A percentile compares a stretch with the other conserved stretches of the same genome.
Evolutionary conservation across 1,140 invertebrate genomes (phyloP).

Genomic region (Venustaconcha ellipsiformis): DNA sequence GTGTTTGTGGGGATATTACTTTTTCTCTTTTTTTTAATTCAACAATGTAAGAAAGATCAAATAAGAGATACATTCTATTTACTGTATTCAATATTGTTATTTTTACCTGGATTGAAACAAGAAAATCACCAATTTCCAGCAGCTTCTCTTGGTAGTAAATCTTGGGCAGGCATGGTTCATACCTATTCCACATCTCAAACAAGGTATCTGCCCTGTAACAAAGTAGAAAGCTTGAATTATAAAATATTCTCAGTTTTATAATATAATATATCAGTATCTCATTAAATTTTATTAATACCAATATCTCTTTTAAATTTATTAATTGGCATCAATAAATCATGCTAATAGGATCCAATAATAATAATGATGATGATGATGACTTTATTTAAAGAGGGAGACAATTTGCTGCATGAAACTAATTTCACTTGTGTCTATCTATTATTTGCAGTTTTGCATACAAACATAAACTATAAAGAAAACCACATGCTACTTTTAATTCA

Average conservation of each 20-base stretch:
- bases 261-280: not conserved
- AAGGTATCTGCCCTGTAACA: constrained; percentile 60
- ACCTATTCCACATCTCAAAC: constrained; percentile 69
- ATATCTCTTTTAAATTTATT: not conserved
- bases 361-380: not conserved
- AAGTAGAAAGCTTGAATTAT: constrained; percentile 15
- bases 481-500: no score
- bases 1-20: no score
- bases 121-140: constrained; percentile 65
- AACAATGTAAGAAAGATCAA: no score
- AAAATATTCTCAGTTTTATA: not conserved
- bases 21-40: no score
- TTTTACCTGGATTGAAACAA: constrained; percentile 59
- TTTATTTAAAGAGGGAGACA: not conserved
- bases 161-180: constrained; percentile 62
- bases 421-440: no score
- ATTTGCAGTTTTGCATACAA: no score
- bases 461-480: no score
- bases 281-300: not conserved
- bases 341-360: not conserved
- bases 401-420: no score
- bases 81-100: not conserved
- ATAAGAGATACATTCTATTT: no score
- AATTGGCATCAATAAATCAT: not conserved
- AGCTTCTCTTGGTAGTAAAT: constrained; percentile 62